phyloP scores from a whole-genome alignment of 2,113 vertebrate species.

The Saccopteryx leptura region DNA sequence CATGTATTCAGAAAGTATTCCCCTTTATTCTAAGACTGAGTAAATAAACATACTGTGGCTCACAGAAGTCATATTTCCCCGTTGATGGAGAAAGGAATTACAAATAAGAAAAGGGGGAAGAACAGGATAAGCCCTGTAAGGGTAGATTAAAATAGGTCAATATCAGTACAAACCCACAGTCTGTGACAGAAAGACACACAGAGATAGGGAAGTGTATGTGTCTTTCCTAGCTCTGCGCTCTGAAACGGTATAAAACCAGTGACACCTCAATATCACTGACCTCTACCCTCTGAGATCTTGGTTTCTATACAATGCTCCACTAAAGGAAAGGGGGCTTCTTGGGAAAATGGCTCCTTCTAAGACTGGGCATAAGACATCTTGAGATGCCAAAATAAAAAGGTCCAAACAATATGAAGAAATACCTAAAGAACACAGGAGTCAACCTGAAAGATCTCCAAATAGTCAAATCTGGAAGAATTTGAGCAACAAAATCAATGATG shows the following conservation, averaged over 20 bases:
- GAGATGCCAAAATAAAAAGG: neutral
- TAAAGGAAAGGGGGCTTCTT: neutral
- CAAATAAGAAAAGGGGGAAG: neutral
- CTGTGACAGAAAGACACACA: neutral
- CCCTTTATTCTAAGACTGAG: constrained; percentile 31
- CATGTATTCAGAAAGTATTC: neutral
- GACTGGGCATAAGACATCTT: neutral
- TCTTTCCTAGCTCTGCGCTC: neutral
- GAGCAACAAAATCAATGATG: constrained; percentile 4
- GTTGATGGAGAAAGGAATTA: neutral
- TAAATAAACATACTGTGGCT: neutral
- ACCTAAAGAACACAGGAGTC: neutral
- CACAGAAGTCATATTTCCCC: neutral
- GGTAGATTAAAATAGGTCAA: neutral
- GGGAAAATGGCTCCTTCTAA: neutral
- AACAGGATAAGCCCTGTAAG: neutral
- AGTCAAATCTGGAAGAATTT: constrained; percentile 5
- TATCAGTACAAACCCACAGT: neutral
- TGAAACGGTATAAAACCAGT: neutral
- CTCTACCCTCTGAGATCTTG: neutral
- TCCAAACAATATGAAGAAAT: neutral
- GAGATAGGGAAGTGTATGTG: neutral
- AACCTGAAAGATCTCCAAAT: neutral
- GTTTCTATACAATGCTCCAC: constrained; percentile 24
- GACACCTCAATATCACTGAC: neutral